Evolutionary conservation across 2,113 vertebrate species (phyloP).

Genomic region (Centropristis striata): DNA sequence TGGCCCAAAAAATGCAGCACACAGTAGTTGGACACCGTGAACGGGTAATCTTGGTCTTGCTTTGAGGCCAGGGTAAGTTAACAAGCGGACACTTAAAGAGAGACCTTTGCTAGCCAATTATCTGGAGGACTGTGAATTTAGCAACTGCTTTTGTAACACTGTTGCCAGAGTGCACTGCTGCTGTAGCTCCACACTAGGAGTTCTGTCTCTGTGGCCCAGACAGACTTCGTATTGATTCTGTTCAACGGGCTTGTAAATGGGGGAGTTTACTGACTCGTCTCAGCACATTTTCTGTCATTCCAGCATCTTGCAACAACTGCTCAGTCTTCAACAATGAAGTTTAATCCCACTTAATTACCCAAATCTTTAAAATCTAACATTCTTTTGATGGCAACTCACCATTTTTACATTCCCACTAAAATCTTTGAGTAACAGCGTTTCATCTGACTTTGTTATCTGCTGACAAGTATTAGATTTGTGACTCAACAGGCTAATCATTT

Average conservation of each 20-base stretch:
- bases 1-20: constrained; percentile 18
- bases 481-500: constrained; percentile 15
- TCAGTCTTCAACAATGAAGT: constrained; percentile 28
- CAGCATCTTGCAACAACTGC: constrained; percentile 27
- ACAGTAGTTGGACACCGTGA: constrained; percentile 20
- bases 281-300: constrained; percentile 44
- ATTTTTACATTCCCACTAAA: constrained; percentile 61
- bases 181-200: constrained; percentile 42
- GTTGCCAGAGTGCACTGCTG: constrained; percentile 63
- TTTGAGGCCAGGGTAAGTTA: constrained; percentile 34
- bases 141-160: constrained; percentile 58
- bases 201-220: constrained; percentile 20
- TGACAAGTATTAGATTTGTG: constrained; percentile 33
- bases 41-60: constrained; percentile 14
- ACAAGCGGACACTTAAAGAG: constrained; percentile 24
- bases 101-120: constrained; percentile 31
- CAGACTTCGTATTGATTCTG: constrained; percentile 27
- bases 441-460: not conserved
- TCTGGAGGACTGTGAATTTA: constrained; percentile 50
- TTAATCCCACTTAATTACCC: constrained; percentile 25
- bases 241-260: constrained; percentile 23
- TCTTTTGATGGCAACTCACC: constrained; percentile 15
- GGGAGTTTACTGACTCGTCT: constrained; percentile 30
- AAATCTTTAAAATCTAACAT: constrained; percentile 31
- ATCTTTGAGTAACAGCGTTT: constrained; percentile 34